These are phyloP conservation scores for Drosophila murphyi DNA, from an alignment of 1,140 invertebrate genomes.

Conservation along the genomic window DNA sequence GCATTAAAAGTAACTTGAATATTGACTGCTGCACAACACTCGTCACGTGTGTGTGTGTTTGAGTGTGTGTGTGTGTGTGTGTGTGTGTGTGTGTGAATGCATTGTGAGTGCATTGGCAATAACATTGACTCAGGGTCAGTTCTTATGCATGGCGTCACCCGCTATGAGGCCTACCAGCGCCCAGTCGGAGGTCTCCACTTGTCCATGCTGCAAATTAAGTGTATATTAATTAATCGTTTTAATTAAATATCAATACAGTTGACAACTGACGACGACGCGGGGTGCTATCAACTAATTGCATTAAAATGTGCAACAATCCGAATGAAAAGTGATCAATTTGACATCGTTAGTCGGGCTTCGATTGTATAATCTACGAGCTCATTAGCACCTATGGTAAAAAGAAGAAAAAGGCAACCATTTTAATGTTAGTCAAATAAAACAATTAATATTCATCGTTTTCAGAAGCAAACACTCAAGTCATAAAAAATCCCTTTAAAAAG, in stretches of 20 bases:
- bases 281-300: constrained; percentile 36
- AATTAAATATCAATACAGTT: constrained; percentile 63
- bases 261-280: constrained; percentile 22
- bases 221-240: constrained; percentile 67
- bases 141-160: constrained; percentile 53
- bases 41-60: not conserved
- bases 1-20: constrained; percentile 15
- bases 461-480: too few relatives aligned
- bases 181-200: constrained; percentile 48
- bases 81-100: constrained; percentile 22
- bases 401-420: not conserved
- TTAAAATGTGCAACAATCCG: constrained; percentile 21
- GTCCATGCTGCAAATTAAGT: constrained; percentile 53
- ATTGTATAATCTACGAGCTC: not conserved
- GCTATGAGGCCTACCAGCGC: constrained; percentile 30
- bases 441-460: too few relatives aligned
- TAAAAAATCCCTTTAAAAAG: too few relatives aligned
- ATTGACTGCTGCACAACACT: constrained; percentile 2
- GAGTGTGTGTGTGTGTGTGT: not conserved
- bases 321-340: constrained; percentile 17
- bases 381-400: not conserved
- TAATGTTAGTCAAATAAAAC: too few relatives aligned
- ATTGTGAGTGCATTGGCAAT: constrained; percentile 15
- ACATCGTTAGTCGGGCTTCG: constrained; percentile 3
- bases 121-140: constrained; percentile 31